Conservation (phyloP, 1,140 invertebrate species). For the Ceratosolen fusciceps region DNA sequence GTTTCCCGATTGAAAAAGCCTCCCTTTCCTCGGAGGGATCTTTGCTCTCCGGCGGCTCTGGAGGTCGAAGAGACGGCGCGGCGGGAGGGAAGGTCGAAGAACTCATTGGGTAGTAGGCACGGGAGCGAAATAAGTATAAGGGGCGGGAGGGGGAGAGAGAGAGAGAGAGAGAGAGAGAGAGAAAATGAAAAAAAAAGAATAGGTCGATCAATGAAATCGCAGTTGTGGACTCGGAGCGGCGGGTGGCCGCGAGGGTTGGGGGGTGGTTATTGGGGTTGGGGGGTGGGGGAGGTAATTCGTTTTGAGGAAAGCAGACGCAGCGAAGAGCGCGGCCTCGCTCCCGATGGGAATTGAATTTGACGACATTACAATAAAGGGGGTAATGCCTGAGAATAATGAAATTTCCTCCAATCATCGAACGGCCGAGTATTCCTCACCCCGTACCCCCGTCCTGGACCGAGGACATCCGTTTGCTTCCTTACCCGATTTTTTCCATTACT, state of each 20-base stretch:
- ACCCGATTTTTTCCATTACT: background rate
- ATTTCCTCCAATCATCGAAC: conserved; percentile 68
- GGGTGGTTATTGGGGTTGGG: background rate
- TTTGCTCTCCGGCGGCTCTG: no score
- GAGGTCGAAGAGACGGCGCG: no score
- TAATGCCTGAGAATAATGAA: conserved; percentile 71
- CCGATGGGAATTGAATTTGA: conserved; percentile 68
- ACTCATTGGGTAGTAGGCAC: background rate
- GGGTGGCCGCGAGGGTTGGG: conserved; percentile 21
- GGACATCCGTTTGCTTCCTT: background rate
- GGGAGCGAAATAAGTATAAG: background rate
- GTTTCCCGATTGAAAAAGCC: no score
- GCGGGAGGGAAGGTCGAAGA: background rate
- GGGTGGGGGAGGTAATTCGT: conserved; percentile 24
- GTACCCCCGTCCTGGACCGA: background rate
- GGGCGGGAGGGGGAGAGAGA: background rate
- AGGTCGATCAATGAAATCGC: conserved; percentile 34
- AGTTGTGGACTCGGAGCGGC: no score
- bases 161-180: no score
- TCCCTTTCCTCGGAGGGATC: no score
- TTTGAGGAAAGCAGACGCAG: conserved; percentile 43
- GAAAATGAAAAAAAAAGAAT: conserved; percentile 1
- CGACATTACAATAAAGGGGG: conserved; percentile 70
- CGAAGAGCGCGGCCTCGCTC: conserved; percentile 17
- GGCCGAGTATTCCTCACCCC: background rate